Evolutionary conservation across 2,888 invertebrate genomes (phyloP).

Genomic region (Nemapogon koenigi): DNA sequence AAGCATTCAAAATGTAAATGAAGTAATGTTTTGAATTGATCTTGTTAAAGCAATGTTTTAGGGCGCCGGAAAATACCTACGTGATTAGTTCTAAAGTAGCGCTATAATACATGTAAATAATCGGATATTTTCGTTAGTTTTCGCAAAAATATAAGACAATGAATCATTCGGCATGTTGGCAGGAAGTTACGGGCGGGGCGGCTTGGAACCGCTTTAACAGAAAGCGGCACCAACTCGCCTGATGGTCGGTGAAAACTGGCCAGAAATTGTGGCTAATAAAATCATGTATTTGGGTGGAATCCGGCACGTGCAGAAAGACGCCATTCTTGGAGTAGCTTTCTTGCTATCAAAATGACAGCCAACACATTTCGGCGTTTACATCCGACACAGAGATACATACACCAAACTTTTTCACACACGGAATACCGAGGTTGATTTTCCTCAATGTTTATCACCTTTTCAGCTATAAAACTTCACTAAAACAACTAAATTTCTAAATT

Average conservation of each 20-base stretch:
- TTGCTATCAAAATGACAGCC: constrained; percentile 68
- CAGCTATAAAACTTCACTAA: constrained; percentile 29
- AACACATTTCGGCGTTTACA: constrained; percentile 7
- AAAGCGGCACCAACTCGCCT: not conserved
- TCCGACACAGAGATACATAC: not conserved
- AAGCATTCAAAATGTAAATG: no score
- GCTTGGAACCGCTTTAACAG: no score
- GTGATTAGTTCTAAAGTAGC: no score
- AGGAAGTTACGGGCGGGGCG: no score
- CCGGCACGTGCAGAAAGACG: constrained; percentile 76
- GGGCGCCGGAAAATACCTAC: no score
- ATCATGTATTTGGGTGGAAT: constrained; percentile 43
- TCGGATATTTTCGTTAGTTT: no score
- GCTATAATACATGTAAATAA: no score
- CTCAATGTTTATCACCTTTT: constrained; percentile 4
- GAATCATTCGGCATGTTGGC: no score
- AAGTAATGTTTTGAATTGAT: no score
- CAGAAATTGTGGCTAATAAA: no score
- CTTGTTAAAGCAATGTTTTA: no score
- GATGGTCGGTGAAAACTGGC: constrained; percentile 3
- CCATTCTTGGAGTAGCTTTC: constrained; percentile 75
- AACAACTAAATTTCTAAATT: constrained; percentile 45
- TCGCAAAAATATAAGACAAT: no score
- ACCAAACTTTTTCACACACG: not conserved
- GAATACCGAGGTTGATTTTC: constrained; percentile 1